Evolutionary conservation across 2,888 invertebrate genomes (phyloP), one percentile per base, ranked within the genome.

Genomic region (Tethea ocularis): DNA sequence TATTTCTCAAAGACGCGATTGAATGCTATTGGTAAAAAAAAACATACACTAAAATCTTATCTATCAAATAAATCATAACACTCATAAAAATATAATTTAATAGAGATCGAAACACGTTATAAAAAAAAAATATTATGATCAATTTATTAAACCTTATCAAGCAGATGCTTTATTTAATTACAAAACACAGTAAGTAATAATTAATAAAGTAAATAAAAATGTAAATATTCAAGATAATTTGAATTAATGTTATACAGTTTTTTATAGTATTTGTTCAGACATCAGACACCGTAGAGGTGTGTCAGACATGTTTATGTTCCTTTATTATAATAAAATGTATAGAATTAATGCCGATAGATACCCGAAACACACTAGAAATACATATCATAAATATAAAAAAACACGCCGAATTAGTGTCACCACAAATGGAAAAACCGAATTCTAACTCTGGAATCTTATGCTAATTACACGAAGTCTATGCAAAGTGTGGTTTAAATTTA

Each of bases 321-420:
- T 74, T 70, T 68, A 69, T 68, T 72, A 68, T 77, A 80, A 89
- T 92, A 92, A 91, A 91, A 66, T 81, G 64, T 71, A 76, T 70
- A 71, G 74, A 89, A 73, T 87, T 88, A 90, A 85, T 71, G 75
- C 65, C 79, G 62, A 74, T 66, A 66, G 77, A 77, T 72, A 74
- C 71, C 71, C 13, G 68, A 77, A 78, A 84, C 74, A 80, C 72
- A 80, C 75, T 63, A 82, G 82, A 82, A 86, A 75, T 20, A 83
- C 77, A 81, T 78, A 74, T 83, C 82, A 85, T 92, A 90, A 91
- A 85, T 92, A 90, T n/a, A 91, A 90, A 74, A 84, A 87, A 80
- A 81, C 64, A 64, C 56, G 76, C 79, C 82, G 83, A 83, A 86
- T 88, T 84, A 83, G 80, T 83, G 85, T 86, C 83, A 63, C 83